Percentiles rank a stretch among this genome's conserved stretches.
These are phyloP conservation scores for Zoanthus gigantus DNA, from an alignment of 92 coral and sea anemone species.

Conservation along the genomic window DNA sequence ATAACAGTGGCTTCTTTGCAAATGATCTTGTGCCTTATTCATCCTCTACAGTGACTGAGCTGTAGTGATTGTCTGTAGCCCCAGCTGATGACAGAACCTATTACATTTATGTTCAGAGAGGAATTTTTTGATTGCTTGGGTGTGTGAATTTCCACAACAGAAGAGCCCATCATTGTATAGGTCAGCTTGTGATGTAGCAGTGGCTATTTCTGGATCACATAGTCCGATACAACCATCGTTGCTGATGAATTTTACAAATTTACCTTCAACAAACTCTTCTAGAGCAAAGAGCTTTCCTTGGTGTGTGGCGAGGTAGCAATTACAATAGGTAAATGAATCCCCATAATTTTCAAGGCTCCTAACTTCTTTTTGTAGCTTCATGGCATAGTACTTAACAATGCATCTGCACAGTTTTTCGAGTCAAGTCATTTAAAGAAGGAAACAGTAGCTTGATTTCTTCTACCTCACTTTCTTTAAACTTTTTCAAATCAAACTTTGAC, in stretches of 20 bases:
- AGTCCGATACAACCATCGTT: slow-evolving; percentile 14
- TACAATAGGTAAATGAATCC: slow-evolving; percentile 7
- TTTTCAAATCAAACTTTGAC: slow-evolving; percentile 9
- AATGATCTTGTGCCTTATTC: background rate
- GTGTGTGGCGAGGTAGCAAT: background rate
- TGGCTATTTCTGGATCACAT: slow-evolving; percentile 49
- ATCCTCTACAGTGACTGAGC: slow-evolving; percentile 6
- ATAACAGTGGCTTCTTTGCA: slow-evolving; percentile 9
- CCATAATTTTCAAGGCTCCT: slow-evolving; percentile 2
- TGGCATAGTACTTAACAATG: background rate
- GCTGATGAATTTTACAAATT: slow-evolving; percentile 18
- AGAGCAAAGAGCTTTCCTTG: background rate
- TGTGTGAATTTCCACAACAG: slow-evolving; percentile 43
- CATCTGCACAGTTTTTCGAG: slow-evolving; percentile 8
- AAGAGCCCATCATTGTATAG: slow-evolving; percentile 25
- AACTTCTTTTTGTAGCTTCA: slow-evolving; percentile 6
- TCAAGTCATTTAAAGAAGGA: slow-evolving; percentile 2
- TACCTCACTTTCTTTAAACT: slow-evolving; percentile 7
- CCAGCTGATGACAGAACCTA: slow-evolving; percentile 38
- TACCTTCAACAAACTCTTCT: slow-evolving; percentile 15
- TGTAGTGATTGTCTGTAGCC: slow-evolving; percentile 3
- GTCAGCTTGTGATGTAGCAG: slow-evolving; percentile 2
- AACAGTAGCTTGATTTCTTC: slow-evolving; percentile 3
- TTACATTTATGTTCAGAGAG: slow-evolving; percentile 26
- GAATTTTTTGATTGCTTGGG: slow-evolving; percentile 38